Conservation (phyloP, 2,797 vertebrate genomes). For the Avahi laniger region DNA sequence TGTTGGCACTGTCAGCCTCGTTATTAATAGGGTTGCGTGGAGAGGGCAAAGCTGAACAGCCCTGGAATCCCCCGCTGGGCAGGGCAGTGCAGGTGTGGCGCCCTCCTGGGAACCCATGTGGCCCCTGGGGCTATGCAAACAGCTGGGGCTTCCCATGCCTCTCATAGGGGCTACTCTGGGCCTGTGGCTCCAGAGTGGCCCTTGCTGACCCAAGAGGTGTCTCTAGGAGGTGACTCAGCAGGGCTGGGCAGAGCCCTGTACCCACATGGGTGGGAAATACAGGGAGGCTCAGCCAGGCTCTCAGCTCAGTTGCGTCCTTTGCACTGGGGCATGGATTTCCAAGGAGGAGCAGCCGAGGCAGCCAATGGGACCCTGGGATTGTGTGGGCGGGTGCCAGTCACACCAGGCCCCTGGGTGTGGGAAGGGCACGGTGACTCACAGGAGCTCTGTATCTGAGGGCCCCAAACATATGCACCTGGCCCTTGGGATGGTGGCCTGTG, state of each 20-base stretch:
- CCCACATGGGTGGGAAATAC: neutral
- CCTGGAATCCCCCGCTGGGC: neutral
- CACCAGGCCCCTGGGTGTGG: neutral
- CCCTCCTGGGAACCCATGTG: neutral
- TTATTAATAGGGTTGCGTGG: neutral
- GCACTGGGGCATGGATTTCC: neutral
- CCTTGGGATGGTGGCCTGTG: neutral
- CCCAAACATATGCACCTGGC: neutral
- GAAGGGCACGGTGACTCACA: neutral
- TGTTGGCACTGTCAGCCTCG: neutral
- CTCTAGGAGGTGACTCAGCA: neutral
- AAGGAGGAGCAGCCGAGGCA: conserved; percentile 27
- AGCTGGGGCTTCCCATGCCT: neutral
- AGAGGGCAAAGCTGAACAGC: neutral
- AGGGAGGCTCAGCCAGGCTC: neutral
- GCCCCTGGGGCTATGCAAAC: neutral
- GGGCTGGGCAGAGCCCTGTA: neutral
- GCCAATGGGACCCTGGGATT: neutral
- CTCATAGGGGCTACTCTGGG: neutral
- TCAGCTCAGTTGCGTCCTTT: neutral
- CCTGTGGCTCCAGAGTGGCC: neutral
- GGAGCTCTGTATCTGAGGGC: neutral
- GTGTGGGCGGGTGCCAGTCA: neutral
- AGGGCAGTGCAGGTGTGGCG: neutral
- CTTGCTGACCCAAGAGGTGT: neutral